phyloP scores from a whole-genome alignment of 1,140 invertebrate species.

The Diachasmimorpha longicaudata region DNA sequence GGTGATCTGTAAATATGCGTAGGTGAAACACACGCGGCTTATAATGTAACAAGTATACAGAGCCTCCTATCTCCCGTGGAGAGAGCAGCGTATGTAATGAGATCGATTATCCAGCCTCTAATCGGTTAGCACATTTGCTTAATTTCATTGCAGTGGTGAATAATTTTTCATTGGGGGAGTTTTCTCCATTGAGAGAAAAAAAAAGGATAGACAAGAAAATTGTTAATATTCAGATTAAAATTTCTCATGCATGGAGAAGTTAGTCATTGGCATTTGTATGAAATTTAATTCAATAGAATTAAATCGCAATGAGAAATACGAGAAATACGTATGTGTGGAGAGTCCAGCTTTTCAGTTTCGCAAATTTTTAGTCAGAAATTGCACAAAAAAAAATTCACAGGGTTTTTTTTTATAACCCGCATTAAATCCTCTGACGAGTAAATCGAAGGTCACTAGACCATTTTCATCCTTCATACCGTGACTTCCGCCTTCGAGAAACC shows the following conservation, averaged over 20 bases:
- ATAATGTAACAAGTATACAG: neutral
- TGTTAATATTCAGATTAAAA: neutral
- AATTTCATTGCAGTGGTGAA: neutral
- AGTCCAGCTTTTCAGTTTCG: too few relatives aligned
- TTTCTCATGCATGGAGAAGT: neutral
- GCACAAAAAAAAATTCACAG: too few relatives aligned
- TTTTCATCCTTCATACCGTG: constrained; percentile 6
- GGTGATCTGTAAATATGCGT: constrained; percentile 20
- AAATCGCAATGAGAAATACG: neutral
- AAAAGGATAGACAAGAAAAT: neutral
- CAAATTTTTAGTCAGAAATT: too few relatives aligned
- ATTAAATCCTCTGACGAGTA: neutral
- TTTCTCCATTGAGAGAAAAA: neutral
- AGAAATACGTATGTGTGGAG: neutral
- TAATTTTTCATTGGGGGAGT: neutral
- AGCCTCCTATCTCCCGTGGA: neutral
- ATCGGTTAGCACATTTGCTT: neutral
- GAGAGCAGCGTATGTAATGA: neutral
- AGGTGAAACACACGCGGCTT: constrained; percentile 10
- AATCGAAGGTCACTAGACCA: constrained; percentile 9
- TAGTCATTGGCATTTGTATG: neutral
- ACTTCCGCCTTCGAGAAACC: neutral
- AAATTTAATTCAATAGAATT: neutral
- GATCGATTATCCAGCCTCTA: neutral
- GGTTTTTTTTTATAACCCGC: neutral